Evolutionary conservation across 2,113 vertebrate species (phyloP).

Genomic region (Lophius piscatorius): DNA sequence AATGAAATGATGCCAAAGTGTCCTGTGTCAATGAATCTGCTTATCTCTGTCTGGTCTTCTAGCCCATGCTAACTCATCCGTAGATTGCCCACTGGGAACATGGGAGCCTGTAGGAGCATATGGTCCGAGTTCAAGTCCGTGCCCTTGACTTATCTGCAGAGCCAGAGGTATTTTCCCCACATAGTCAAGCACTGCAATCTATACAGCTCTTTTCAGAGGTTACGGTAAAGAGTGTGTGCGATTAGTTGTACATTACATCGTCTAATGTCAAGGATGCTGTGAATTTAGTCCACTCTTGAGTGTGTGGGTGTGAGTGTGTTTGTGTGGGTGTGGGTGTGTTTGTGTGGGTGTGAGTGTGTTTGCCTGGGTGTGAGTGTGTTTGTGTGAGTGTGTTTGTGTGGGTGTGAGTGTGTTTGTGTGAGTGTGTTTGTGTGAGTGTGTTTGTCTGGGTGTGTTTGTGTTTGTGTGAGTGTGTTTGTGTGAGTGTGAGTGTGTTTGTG

Average conservation of each 20-base stretch:
- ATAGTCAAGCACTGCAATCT: constrained; percentile 10
- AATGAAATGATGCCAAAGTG: constrained; percentile 75
- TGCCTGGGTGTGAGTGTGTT: no score
- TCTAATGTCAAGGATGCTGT: constrained; percentile 16
- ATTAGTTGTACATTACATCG: constrained; percentile 33
- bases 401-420: no score
- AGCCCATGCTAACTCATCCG: constrained; percentile 67
- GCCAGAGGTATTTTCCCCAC: no score
- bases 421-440: no score
- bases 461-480: no score
- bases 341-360: no score
- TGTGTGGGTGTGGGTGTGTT: no score
- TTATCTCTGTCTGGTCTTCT: constrained; percentile 72
- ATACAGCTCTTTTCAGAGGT: constrained; percentile 13
- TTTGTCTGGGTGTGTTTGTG: no score
- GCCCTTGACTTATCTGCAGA: constrained; percentile 54
- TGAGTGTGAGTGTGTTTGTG: no score
- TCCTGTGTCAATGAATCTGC: constrained; percentile 78
- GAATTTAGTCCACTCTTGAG: no score
- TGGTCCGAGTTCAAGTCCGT: constrained; percentile 40
- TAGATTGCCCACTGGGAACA: constrained; percentile 71
- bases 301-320: no score
- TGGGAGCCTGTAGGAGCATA: constrained; percentile 43
- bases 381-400: no score
- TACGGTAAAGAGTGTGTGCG: constrained; percentile 34